These are phyloP conservation scores for Pyrocephalus nanus DNA, from an alignment of 2,797 vertebrate species.

Conservation along the genomic window DNA sequence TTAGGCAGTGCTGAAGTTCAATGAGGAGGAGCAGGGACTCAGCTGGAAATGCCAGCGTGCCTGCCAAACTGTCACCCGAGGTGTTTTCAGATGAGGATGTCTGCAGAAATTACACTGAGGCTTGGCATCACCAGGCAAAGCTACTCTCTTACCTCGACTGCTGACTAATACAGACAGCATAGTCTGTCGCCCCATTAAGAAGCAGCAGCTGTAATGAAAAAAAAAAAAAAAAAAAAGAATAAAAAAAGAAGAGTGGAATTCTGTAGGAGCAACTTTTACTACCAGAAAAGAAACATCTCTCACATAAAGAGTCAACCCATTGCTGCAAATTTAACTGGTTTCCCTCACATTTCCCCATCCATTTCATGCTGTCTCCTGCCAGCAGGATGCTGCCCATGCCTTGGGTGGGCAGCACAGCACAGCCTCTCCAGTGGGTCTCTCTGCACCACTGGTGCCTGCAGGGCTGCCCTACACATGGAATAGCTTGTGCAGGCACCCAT, in stretches of 20 bases:
- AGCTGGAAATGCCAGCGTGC: constrained; percentile 36
- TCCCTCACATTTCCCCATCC: not conserved
- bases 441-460: accelerated
- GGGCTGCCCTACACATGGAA: accelerated
- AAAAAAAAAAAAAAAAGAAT: not conserved
- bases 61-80: constrained; percentile 57
- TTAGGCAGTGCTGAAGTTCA: constrained; percentile 42
- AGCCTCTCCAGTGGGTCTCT: not conserved
- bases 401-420: not conserved
- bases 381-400: no score
- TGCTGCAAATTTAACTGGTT: not conserved
- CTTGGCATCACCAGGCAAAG: constrained; percentile 28
- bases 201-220: not conserved
- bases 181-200: constrained; percentile 16
- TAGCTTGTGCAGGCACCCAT: not conserved
- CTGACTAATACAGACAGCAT: constrained; percentile 43
- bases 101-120: constrained; percentile 44
- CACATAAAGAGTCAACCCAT: not conserved
- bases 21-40: constrained; percentile 29
- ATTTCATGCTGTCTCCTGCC: not conserved
- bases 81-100: constrained; percentile 52
- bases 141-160: not conserved
- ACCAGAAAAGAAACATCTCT: not conserved
- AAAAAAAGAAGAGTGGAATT: not conserved
- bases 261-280: not conserved